Evolutionary conservation across 2,113 vertebrate species (phyloP), one percentile per base, ranked within the genome.

Genomic region (Callospermophilus lateralis): DNA sequence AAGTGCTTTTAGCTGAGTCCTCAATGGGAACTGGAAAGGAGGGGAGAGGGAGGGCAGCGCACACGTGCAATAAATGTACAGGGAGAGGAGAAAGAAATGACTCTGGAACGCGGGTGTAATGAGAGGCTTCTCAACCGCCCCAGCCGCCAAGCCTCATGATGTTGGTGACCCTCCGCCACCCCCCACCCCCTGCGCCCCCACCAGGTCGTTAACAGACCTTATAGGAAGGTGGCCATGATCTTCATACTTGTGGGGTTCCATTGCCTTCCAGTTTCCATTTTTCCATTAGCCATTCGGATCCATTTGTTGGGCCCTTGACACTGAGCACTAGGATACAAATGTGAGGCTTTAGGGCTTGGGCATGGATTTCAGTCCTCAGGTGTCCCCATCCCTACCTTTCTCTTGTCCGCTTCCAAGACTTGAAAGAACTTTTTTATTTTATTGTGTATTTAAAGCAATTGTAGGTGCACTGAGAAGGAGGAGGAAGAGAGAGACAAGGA

Each of bases 91-190:
- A 9, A 55, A 61, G 10, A 26, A n/a, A 8, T 24, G 34, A 45
- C 48, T 4, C 4, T 11, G 20, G 13, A n/a, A 0, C 30, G 3
- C 30, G 0, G 37, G 39, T 28, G 34, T 22, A 32, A 4, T 3
- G 12, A 53, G 74, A 39, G 22, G 4, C 28, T 65, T 73, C 37
- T 1, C 6, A n/a, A 58, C 92, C 79, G 94, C 20, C 24, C 70
- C 0, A 53, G 51, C 1, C 5, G 10, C 58, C 37, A 67, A 19
- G 26, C 15, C n/a, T 85, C 37, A 6, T 6, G 42, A 45, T 45
- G 42, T 45, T 45, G 42, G 42, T 1, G 7, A 55, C 67, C 39
- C 68, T 39, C 53, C 32, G n/a, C n/a, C 39, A 42, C 4, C 39
- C 39, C 39, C 39, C 39, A 42, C 39, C 39, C 4, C 39, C n/a